These are phyloP conservation scores for Octopus bimaculoides DNA, from an alignment of 1,140 invertebrate species.

Conservation along the genomic window DNA sequence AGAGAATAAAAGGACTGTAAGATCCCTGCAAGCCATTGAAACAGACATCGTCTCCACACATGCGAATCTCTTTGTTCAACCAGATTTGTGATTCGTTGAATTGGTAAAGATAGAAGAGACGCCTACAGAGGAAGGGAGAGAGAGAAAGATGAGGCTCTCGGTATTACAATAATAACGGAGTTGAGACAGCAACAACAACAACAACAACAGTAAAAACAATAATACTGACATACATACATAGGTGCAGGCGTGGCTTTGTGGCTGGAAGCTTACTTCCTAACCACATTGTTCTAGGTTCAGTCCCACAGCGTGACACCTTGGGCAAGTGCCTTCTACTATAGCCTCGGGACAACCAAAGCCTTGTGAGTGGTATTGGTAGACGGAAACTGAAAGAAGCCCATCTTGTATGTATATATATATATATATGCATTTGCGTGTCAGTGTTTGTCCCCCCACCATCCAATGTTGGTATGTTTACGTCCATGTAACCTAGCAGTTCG, in stretches of 20 bases:
- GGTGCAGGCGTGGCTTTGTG: not conserved
- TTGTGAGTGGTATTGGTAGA: no score
- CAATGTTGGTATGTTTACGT: no score
- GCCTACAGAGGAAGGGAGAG: constrained; percentile 22
- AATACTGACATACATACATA: not conserved
- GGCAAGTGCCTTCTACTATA: not conserved
- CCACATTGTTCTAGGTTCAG: not conserved
- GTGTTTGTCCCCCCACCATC: no score
- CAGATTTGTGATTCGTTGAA: constrained; percentile 25
- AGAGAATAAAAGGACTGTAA: constrained; percentile 41
- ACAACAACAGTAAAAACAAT: not conserved
- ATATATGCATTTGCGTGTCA: no score
- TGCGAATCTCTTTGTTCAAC: constrained; percentile 36
- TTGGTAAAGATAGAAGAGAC: constrained; percentile 38
- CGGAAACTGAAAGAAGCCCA: no score
- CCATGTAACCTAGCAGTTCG: no score
- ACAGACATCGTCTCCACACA: constrained; percentile 44
- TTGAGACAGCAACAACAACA: not conserved
- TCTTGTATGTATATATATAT: no score
- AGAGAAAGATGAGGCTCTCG: not conserved
- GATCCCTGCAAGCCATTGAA: constrained; percentile 30
- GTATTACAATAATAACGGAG: not conserved
- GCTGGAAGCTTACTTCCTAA: not conserved
- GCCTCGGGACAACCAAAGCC: no score
- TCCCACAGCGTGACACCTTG: not conserved